Evolutionary conservation across 2,888 invertebrate species (phyloP).

Genomic region (Campoplex nolae): DNA sequence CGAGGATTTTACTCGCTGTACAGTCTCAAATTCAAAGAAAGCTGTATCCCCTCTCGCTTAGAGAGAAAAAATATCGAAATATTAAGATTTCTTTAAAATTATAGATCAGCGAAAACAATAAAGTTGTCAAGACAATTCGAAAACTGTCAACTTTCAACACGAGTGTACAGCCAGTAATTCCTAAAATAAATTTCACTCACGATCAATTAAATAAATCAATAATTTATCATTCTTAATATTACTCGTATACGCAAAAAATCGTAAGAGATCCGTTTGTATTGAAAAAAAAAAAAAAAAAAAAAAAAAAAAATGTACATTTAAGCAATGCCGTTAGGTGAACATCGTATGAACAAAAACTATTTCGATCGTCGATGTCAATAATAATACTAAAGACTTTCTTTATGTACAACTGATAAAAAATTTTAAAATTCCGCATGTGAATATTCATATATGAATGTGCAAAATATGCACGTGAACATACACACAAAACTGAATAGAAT

Average conservation of each 20-base stretch:
- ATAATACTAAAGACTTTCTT: slow-evolving; percentile 43
- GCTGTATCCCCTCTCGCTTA: background rate
- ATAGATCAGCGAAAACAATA: background rate
- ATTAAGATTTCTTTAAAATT: background rate
- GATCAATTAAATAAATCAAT: slow-evolving; percentile 57
- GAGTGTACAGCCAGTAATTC: slow-evolving; percentile 4
- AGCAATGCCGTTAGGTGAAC: slow-evolving; percentile 34
- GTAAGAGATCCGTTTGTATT: slow-evolving; percentile 53
- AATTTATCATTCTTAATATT: slow-evolving; percentile 63
- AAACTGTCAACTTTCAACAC: background rate
- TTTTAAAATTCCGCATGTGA: background rate
- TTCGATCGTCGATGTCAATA: slow-evolving; percentile 47
- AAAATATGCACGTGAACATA: background rate
- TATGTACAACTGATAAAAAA: slow-evolving; percentile 61
- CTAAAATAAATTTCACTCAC: slow-evolving; percentile 28
- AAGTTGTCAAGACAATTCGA: background rate
- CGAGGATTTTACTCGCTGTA: slow-evolving; percentile 12
- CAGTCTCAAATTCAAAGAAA: background rate
- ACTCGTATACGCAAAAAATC: slow-evolving; percentile 61
- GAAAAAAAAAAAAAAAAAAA: slow-evolving; percentile 48
- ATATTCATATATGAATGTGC: background rate
- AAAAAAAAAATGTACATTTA: slow-evolving; percentile 46
- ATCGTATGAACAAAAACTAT: slow-evolving; percentile 13
- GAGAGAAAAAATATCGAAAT: background rate
- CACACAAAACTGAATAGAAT: background rate